Conservation (phyloP, 2,888 invertebrate genomes). For the Coecobrya sp. region DNA sequence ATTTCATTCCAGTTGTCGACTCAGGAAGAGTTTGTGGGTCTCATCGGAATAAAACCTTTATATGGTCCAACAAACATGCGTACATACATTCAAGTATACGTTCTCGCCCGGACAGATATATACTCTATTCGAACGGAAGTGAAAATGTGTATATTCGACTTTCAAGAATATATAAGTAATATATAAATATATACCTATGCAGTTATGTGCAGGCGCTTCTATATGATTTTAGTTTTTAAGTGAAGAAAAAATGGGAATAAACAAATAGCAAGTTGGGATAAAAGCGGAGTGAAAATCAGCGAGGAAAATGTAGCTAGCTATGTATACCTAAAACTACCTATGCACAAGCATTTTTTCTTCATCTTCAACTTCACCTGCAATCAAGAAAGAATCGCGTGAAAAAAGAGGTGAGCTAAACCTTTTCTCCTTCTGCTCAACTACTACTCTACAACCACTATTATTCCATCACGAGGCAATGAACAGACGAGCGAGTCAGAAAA, state of each 20-base stretch:
- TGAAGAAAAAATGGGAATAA: conserved; percentile 34
- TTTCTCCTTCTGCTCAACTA: conserved; percentile 15
- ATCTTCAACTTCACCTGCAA: conserved; percentile 47
- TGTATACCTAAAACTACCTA: neutral
- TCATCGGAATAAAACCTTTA: conserved; percentile 66
- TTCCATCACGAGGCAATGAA: conserved; percentile 21
- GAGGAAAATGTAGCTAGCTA: neutral
- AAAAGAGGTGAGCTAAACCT: conserved; percentile 16
- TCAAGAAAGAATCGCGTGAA: conserved; percentile 18
- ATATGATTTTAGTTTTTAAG: neutral
- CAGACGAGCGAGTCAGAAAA: neutral
- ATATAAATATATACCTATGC: neutral
- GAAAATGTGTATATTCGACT: conserved; percentile 14
- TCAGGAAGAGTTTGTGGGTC: conserved; percentile 71
- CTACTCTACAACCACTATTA: conserved; percentile 6
- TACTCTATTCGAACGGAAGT: conserved; percentile 65
- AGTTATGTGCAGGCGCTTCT: neutral
- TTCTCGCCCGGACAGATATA: neutral
- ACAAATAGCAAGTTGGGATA: neutral
- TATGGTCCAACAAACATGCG: conserved; percentile 40
- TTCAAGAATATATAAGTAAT: neutral
- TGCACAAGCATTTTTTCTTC: neutral
- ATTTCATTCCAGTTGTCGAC: conserved; percentile 65
- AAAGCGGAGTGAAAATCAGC: neutral
- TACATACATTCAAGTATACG: neutral